phyloP scores from a whole-genome alignment of 1,140 invertebrate species.

The Macrotrachela quadricornifera region DNA sequence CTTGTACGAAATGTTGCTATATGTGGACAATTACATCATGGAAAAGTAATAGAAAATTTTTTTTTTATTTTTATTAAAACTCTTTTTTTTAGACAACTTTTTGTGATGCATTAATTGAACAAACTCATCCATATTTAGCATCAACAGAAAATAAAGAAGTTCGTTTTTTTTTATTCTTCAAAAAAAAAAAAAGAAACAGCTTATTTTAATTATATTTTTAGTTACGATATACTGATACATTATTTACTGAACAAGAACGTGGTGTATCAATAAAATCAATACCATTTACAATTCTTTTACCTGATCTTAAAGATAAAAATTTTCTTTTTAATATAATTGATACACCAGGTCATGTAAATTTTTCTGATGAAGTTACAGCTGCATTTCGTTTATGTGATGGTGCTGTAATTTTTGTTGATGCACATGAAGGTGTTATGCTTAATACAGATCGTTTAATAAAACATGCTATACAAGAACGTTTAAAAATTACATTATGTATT shows the following conservation, averaged over 20 bases:
- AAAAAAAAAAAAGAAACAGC: background rate
- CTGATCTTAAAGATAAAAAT: slow-evolving; percentile 78
- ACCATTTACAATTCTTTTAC: slow-evolving; percentile 75
- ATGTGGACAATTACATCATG: slow-evolving; percentile 90
- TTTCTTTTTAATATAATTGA: slow-evolving; percentile 88
- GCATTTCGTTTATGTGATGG: slow-evolving; percentile 87
- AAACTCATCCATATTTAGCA: slow-evolving; percentile 73
- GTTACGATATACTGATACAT: slow-evolving; percentile 76
- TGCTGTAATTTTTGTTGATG: slow-evolving; percentile 87
- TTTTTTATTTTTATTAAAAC: slow-evolving; percentile 1
- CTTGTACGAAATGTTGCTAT: slow-evolving; percentile 85
- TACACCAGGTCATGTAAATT: slow-evolving; percentile 96
- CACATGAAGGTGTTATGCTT: slow-evolving; percentile 87
- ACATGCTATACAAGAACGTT: slow-evolving; percentile 69
- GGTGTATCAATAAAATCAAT: slow-evolving; percentile 90
- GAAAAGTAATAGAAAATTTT: slow-evolving; percentile 40
- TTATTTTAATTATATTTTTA: slow-evolving; percentile 28
- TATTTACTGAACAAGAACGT: slow-evolving; percentile 85
- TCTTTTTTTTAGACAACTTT: slow-evolving; percentile 52
- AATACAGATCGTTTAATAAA: slow-evolving; percentile 88
- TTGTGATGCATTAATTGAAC: slow-evolving; percentile 82
- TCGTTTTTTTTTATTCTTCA: background rate
- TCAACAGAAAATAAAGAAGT: slow-evolving; percentile 36
- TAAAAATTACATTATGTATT: slow-evolving; percentile 83
- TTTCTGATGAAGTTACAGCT: slow-evolving; percentile 95